Evolutionary conservation across 2,113 vertebrate genomes (phyloP), one percentile per base, ranked within the genome.

Genomic region (Ailurus styani): DNA sequence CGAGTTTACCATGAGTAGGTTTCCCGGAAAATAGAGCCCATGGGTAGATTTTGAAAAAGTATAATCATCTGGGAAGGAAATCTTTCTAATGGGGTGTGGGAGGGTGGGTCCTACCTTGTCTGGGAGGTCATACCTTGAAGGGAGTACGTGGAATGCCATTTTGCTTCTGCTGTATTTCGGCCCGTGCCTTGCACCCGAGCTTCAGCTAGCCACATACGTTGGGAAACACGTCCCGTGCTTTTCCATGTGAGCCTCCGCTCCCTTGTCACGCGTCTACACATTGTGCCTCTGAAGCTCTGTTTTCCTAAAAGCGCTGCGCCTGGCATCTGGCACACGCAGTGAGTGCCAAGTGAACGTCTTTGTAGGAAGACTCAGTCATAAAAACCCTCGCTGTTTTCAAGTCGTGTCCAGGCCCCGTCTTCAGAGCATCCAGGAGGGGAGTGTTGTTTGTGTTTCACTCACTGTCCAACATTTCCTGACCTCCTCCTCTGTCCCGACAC

Each of bases 11-110:
- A 6, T 60, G 60, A 90, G 10, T 64, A n/a, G 13, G 62, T 66
- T 94, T 91, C 84, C 81, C 42, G 64, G 55, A 62, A 64, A 87
- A 87, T 3, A 57, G 42, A 47, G 5, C 23, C 50, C 84, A 5
- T 40, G 55, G 87, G 42, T 34, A 40, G 77, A 91, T 54, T 93
- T 86, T 79, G 86, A 68, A 90, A 91, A 96, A 91, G n/a, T 5
- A 1, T 45, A 27, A 84, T 45, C 29, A 34, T 75, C 54, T 10
- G 47, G 60, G 77, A 82, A 95, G 52, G 23, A 66, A 90, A 47
- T 72, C 47, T 90, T 96, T 87, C 87, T 82, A 50, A 75, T 1
- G 4, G 57, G 37, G n/a, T n/a, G n/a, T n/a, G n/a, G n/a, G n/a
- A n/a, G n/a, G n/a, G n/a, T n/a, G n/a, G 29, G 5, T 64, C 27